Conservation (phyloP, 2,888 invertebrate species). For the Operophtera brumata region DNA sequence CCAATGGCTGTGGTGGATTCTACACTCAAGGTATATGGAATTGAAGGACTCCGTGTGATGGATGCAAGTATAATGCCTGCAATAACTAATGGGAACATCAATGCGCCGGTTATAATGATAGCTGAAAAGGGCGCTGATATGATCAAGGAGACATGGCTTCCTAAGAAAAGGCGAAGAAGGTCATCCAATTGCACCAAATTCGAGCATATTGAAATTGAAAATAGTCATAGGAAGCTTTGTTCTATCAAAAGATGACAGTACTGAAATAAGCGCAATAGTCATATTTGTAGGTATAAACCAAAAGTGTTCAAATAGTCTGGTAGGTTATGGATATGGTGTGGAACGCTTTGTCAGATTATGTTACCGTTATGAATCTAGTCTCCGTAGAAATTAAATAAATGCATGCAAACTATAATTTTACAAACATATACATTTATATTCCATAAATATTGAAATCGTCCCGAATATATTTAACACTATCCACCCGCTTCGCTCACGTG, state of each 20-base stretch:
- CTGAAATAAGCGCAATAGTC: not conserved
- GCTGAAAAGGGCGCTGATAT: constrained; percentile 92
- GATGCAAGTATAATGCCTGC: constrained; percentile 95
- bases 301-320: constrained; percentile 20
- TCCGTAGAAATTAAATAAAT: constrained; percentile 9
- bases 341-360: constrained; percentile 18
- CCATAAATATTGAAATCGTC: not conserved
- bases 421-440: not conserved
- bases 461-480: not conserved
- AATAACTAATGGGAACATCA: constrained; percentile 92
- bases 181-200: constrained; percentile 50
- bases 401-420: not conserved
- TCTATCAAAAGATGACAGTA: constrained; percentile 56
- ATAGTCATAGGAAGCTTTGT: constrained; percentile 42
- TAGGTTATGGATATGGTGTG: constrained; percentile 11
- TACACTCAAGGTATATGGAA: constrained; percentile 86
- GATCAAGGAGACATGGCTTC: constrained; percentile 86
- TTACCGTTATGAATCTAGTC: constrained; percentile 33
- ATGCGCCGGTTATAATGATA: constrained; percentile 93
- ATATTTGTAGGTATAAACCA: constrained; percentile 17
- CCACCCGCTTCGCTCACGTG: no score
- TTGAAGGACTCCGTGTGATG: constrained; percentile 89
- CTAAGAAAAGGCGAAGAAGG: constrained; percentile 50
- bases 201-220: constrained; percentile 43
- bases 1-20: constrained; percentile 91